A percentile compares a stretch with the other conserved stretches of the same genome.
Conservation (phyloP, 2,797 vertebrate genomes). For the Pseudochirops cupreus region DNA sequence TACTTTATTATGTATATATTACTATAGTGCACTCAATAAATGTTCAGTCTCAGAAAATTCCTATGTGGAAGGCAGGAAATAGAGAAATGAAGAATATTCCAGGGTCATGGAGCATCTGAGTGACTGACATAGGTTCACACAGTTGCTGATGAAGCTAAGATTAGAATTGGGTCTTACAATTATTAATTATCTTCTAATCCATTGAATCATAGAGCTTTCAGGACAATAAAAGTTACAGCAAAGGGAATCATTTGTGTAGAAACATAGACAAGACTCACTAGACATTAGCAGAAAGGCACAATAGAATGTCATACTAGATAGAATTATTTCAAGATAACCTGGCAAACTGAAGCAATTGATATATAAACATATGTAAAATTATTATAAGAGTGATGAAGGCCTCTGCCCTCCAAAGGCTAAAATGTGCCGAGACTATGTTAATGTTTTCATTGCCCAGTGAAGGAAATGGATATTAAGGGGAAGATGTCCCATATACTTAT, state of each 20-base stretch:
- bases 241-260: not conserved
- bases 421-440: not conserved
- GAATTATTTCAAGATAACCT: not conserved
- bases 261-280: no score
- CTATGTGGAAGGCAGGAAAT: not conserved
- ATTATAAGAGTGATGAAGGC: not conserved
- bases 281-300: not conserved
- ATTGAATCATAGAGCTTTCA: not conserved
- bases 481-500: not conserved
- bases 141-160: conserved; percentile 23
- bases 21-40: not conserved
- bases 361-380: not conserved
- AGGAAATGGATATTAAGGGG: not conserved
- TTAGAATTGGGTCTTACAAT: not conserved
- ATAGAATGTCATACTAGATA: not conserved
- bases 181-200: not conserved
- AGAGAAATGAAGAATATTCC: not conserved
- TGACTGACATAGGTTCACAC: not conserved
- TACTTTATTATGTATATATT: not conserved
- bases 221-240: not conserved
- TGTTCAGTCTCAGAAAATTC: conserved; percentile 29
- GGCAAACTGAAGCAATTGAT: not conserved
- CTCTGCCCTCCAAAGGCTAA: not conserved
- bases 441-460: not conserved
- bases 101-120: not conserved